Evolutionary conservation across 1,140 invertebrate species (phyloP).

Genomic region (Drosophila bifasciata): DNA sequence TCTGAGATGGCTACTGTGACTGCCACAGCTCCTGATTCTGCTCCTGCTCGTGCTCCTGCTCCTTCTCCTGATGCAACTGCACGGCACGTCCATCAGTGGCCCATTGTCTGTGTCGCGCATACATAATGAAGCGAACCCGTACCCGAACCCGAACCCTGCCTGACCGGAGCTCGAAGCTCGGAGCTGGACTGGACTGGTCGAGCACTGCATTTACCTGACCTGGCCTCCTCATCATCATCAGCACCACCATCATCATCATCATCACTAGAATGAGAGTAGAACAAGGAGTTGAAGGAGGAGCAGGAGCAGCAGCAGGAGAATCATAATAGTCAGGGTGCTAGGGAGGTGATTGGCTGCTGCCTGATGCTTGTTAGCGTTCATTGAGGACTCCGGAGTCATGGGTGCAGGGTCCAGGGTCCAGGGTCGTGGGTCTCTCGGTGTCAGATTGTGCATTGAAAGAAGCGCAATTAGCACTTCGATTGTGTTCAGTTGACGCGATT

Average conservation of each 20-base stretch:
- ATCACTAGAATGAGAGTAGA: neutral
- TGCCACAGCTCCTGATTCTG: no score
- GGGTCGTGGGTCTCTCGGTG: conserved; percentile 17
- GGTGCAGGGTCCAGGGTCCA: no score
- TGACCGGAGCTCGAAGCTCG: neutral
- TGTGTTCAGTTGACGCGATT: conserved; percentile 78
- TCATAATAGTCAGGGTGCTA: neutral
- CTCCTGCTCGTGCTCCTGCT: conserved; percentile 17
- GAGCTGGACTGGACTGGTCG: conserved; percentile 26
- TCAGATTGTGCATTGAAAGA: conserved; percentile 65
- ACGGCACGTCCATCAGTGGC: conserved; percentile 78
- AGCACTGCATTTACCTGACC: conserved; percentile 39
- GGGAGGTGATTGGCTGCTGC: conserved; percentile 57
- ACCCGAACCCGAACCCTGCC: no score
- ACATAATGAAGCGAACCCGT: conserved; percentile 71
- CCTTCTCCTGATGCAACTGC: conserved; percentile 41
- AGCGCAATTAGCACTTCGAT: conserved; percentile 82
- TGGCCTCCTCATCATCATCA: conserved; percentile 26
- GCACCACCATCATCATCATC: conserved; percentile 22
- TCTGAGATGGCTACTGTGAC: conserved; percentile 5
- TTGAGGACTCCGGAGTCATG: conserved; percentile 6
- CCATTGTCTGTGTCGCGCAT: conserved; percentile 81
- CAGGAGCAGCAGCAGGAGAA: no score
- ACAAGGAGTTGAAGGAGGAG: no score
- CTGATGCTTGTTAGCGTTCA: conserved; percentile 62